Percentiles rank a stretch among this genome's conserved stretches.
Evolutionary conservation across 2,113 vertebrate species (phyloP).

Genomic region (Solea solea): DNA sequence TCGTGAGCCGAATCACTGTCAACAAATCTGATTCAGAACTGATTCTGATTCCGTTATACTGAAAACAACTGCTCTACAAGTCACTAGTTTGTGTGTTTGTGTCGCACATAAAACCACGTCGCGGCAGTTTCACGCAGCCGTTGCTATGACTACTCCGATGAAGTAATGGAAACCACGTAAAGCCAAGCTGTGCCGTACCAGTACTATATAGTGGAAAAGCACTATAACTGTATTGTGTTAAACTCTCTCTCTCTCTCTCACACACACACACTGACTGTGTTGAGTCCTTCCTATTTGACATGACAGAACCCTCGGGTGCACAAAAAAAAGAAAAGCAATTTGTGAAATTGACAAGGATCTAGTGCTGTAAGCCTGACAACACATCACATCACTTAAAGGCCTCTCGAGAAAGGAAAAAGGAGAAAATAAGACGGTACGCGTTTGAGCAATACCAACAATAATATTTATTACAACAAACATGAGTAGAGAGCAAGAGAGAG

Average conservation of each 20-base stretch:
- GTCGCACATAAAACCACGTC: too few species aligned
- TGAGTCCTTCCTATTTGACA: slow-evolving; percentile 48
- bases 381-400: slow-evolving; percentile 32
- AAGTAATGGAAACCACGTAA: too few species aligned
- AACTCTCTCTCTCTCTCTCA: not conserved
- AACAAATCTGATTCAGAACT: too few species aligned
- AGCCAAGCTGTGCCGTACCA: too few species aligned
- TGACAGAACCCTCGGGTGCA: slow-evolving; percentile 47
- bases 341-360: slow-evolving; percentile 88
- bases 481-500: slow-evolving; percentile 85
- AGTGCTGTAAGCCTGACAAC: slow-evolving; percentile 40
- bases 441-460: slow-evolving; percentile 96
- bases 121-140: too few species aligned
- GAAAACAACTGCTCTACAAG: too few species aligned
- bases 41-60: too few species aligned
- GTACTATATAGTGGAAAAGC: too few species aligned
- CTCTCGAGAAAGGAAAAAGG: slow-evolving; percentile 59
- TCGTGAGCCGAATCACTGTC: too few species aligned
- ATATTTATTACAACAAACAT: slow-evolving; percentile 98
- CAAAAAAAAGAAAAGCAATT: slow-evolving; percentile 70
- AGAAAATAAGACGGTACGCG: slow-evolving; percentile 87
- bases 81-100: too few species aligned
- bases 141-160: too few species aligned
- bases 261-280: slow-evolving; percentile 23
- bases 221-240: too few species aligned